phyloP scores from a whole-genome alignment of 2,888 invertebrate species.

The Agrotis puta region DNA sequence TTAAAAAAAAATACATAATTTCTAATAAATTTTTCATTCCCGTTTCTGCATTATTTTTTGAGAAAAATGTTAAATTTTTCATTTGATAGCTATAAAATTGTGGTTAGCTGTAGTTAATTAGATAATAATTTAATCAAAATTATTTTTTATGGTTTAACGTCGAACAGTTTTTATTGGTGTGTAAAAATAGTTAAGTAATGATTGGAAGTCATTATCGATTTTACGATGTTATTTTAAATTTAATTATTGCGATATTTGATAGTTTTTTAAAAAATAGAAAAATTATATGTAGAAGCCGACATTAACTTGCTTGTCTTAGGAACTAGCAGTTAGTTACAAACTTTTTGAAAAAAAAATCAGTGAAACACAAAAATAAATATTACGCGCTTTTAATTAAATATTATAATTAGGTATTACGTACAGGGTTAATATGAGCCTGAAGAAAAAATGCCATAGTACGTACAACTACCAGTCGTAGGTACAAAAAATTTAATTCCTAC shows the following conservation, averaged over 20 bases:
- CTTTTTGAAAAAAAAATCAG: too few relatives aligned
- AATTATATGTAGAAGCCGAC: background rate
- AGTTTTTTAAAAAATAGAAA: background rate
- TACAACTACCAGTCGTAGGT: too few relatives aligned
- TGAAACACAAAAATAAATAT: background rate
- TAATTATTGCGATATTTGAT: background rate
- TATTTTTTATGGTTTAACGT: background rate
- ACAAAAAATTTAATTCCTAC: too few relatives aligned
- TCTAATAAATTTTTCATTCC: background rate
- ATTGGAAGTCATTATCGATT: background rate
- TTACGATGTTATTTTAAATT: background rate
- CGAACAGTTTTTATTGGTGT: background rate
- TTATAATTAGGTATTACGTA: background rate
- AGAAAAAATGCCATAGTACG: too few relatives aligned
- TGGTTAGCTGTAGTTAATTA: background rate
- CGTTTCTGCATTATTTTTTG: background rate
- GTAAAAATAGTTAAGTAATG: conserved; percentile 12
- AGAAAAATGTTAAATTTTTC: background rate
- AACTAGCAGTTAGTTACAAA: background rate
- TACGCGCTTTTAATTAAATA: background rate
- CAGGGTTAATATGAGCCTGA: too few relatives aligned
- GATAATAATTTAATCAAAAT: conserved; percentile 15
- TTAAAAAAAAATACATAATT: background rate
- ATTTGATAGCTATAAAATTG: background rate
- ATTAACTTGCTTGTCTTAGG: background rate